Conservation (phyloP, 1,140 invertebrate genomes). For the Drosophila equinoxialis region DNA sequence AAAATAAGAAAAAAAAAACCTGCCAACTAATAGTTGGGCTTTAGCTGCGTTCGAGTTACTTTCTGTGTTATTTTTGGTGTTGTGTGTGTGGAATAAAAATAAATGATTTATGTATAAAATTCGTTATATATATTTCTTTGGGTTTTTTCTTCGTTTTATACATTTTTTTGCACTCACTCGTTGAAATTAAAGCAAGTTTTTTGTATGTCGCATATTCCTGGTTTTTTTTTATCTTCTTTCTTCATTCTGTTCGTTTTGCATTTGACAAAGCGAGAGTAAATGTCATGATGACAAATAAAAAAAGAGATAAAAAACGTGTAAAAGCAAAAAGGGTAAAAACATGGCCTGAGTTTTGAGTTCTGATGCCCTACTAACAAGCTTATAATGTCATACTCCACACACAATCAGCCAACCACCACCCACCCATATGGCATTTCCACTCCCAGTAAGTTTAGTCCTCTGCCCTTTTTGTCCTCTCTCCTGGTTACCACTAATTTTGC, state of each 20-base stretch:
- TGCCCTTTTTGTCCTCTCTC: background rate
- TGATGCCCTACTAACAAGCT: background rate
- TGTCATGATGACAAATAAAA: background rate
- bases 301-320: too few relatives aligned
- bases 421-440: too few relatives aligned
- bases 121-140: too few relatives aligned
- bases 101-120: too few relatives aligned
- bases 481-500: background rate
- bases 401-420: background rate
- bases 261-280: background rate
- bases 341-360: background rate
- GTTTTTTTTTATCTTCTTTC: background rate
- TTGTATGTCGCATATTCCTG: background rate
- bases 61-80: too few relatives aligned
- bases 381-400: slow-evolving; percentile 1
- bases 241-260: background rate
- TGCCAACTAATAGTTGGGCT: too few relatives aligned
- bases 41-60: too few relatives aligned
- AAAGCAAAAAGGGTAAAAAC: background rate
- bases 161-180: too few relatives aligned
- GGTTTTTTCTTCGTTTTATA: too few relatives aligned
- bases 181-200: background rate
- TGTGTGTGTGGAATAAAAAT: too few relatives aligned
- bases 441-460: too few relatives aligned
- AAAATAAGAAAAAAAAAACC: too few relatives aligned